Evolutionary conservation across 2,888 invertebrate genomes (phyloP), one percentile per base, ranked within the genome.

Genomic region (Synergus japonicus): DNA sequence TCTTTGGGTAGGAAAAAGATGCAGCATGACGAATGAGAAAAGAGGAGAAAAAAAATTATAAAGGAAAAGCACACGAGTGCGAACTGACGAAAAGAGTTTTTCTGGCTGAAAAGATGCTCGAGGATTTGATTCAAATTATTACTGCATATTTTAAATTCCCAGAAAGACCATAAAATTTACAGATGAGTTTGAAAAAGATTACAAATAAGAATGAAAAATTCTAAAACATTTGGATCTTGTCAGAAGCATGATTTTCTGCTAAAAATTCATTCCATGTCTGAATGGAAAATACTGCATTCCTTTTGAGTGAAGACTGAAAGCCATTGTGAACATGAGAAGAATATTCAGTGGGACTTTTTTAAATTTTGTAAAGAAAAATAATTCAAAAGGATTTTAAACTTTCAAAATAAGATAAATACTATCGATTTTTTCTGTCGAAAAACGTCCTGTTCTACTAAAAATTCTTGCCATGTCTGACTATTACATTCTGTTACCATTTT

Each of bases 1-100:
- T 69, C 49, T 29, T 22, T 54, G 5, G 8, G 29, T 3, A 29
- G 8, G 46, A 69, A 69, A 69, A 49, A 69, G 54, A 49, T 69
- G 29, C 46, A 69, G 69, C 69, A 69, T 29, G 69, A 69, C 69
- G 49, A 29, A 69, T 69, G 69, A 69, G 22, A 46, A 49, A 49
- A 69, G 29, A 7, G 49, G 9, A 49, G 9, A 15, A 29, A 69
- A 69, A 49, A 29, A 49, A 18, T 22, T 46, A 13, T 22, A 22
- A 49, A 46, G 49, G 22, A 69, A 54, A n/a, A 9, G n/a, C n/a
- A n/a, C 54, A 54, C n/a, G 54, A 54, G 54, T 69, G 18, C 29
- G 29, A 49, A 69, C 1, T 49, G 29, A 15, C 7, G 8, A n/a
- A 69, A 46, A 67, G 46, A 49, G 22, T 29, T 66, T 69, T 7